These are phyloP conservation scores for Phrixothrix hirtus DNA, from an alignment of 2,888 invertebrate species.

Conservation along the genomic window DNA sequence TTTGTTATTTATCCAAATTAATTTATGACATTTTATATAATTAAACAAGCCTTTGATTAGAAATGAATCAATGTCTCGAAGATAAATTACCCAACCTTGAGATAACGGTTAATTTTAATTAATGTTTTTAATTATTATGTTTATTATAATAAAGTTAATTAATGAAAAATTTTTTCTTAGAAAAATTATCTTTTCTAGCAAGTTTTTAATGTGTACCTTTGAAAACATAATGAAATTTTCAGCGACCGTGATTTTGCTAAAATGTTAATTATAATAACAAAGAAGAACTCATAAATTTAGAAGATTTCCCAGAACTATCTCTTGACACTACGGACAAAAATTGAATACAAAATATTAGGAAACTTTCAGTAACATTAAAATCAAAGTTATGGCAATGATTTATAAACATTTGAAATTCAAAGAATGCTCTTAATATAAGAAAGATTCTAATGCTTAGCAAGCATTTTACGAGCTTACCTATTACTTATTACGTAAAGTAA, in stretches of 20 bases:
- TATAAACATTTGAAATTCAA: conserved; percentile 6
- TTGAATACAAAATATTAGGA: conserved; percentile 1
- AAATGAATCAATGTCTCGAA: not conserved
- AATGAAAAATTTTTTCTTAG: not conserved
- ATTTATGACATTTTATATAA: not conserved
- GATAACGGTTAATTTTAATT: not conserved
- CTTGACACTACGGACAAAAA: conserved; percentile 1
- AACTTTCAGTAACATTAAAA: conserved; percentile 2
- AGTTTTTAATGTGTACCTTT: not conserved
- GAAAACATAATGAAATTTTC: not conserved
- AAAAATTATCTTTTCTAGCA: not conserved
- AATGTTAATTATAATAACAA: conserved; percentile 3
- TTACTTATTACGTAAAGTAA: conserved; percentile 10
- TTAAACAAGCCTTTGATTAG: not conserved
- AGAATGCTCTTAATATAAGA: conserved; percentile 3
- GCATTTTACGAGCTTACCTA: not conserved
- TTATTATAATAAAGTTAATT: not conserved
- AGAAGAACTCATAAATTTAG: conserved; percentile 4
- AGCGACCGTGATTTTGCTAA: not conserved
- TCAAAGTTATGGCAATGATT: not conserved
- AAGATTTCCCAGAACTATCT: conserved; percentile 7
- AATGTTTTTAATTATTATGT: not conserved
- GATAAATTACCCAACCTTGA: not conserved
- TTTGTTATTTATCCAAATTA: too few species aligned
- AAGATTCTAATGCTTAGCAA: not conserved